Base-by-base conservation (phyloP, 2,113 vertebrate genomes). In the Lamprotornis superbus region DNA sequence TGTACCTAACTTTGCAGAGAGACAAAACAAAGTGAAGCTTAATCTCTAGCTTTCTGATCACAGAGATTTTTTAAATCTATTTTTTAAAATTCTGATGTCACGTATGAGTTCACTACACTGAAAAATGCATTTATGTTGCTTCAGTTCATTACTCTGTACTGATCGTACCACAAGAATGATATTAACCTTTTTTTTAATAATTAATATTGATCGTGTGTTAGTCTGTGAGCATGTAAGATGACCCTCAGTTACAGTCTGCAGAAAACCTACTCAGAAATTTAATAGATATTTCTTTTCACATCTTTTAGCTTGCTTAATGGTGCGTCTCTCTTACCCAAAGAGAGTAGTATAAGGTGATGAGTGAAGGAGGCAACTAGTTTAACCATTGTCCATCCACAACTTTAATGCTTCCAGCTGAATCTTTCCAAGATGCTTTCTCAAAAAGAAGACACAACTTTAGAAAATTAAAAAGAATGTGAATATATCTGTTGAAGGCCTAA, bases 201-300 rank as follows among this genome's bases (percentile, higher is more conserved):
- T 90, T 89, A 92, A 74, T 87, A 70, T 81, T 89, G 94, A 91
- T 89, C 37, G 52, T 37, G 16, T 42, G 42, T 79, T 87, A 87
- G 33, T 40, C 30, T 4, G 10, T 74, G 42, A 93, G 47, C 30
- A 80, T 86, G 46, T 70, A 67, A 93, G 92, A 92, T 44, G 64
- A 47, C 31, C 30, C 77, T 95, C 86, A 81, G 63, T 70, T 75
- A 19, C 42, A 89, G 81, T 30, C 35, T 69, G 31, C 73, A 83
- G 78, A 84, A 93, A 94, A 87, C 33, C 57, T 80, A 69, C 39
- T 83, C 81, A 88, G 86, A 89, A 93, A 95, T 76, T 28, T 76
- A 88, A 85, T 24, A 90, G 57, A 30, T 64, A 37, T 69, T 91
- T 76, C 22, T 83, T 85, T 80, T 69, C 59, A 80, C 21, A 61